phyloP scores from a whole-genome alignment of 2,797 vertebrate species.

The Trachurus trachurus region DNA sequence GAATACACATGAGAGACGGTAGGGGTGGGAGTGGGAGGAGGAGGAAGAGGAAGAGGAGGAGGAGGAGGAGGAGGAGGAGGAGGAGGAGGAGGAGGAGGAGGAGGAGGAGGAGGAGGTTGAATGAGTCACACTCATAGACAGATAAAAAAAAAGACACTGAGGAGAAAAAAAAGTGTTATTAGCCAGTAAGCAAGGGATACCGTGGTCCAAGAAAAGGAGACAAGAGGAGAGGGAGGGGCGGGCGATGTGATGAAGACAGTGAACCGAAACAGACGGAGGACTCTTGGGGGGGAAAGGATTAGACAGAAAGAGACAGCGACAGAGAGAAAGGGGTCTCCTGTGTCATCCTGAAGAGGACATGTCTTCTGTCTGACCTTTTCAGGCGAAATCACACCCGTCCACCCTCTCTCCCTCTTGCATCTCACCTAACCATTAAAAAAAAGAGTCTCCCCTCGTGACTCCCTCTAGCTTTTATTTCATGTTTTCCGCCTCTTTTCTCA shows the following conservation, averaged over 20 bases:
- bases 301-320: conserved; percentile 58
- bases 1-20: conserved; percentile 22
- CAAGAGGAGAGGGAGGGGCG: not conserved
- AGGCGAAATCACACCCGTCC: conserved; percentile 60
- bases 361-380: conserved; percentile 75
- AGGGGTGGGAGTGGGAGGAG: not conserved
- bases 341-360: conserved; percentile 58
- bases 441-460: not conserved
- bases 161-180: conserved; percentile 29
- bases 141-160: conserved; percentile 41
- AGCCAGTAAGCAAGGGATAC: conserved; percentile 12
- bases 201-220: conserved; percentile 22
- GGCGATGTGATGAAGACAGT: conserved; percentile 22
- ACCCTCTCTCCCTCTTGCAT: conserved; percentile 39
- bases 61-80: not conserved
- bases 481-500: conserved; percentile 5
- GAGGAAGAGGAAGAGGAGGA: too few relatives aligned
- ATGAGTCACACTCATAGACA: conserved; percentile 36
- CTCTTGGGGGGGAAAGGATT: conserved; percentile 46
- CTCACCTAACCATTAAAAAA: conserved; percentile 19
- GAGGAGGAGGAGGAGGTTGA: not conserved
- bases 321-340: conserved; percentile 37
- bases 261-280: conserved; percentile 22
- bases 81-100: too few relatives aligned
- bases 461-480: conserved; percentile 19